Evolutionary conservation across 2,113 vertebrate species (phyloP).

Genomic region (Agapornis roseicollis): DNA sequence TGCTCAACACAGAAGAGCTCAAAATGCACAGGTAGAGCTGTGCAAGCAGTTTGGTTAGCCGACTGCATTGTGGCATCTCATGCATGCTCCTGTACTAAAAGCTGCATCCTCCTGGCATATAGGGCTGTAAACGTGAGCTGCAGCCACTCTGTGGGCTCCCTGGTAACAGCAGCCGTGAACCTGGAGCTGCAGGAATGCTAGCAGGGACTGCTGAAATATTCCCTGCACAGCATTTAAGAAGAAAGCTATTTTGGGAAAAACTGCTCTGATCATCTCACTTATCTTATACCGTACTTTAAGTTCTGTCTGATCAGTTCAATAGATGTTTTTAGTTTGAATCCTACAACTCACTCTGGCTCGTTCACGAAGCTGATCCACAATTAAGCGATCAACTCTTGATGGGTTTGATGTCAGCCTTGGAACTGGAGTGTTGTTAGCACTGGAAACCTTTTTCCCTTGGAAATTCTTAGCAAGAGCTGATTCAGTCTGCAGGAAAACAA

Average conservation of each 20-base stretch:
- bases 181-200: not conserved
- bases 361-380: constrained; percentile 85
- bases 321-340: not conserved
- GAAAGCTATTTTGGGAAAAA: constrained; percentile 22
- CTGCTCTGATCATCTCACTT: not conserved
- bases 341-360: constrained; percentile 80
- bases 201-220: not conserved
- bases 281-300: not conserved
- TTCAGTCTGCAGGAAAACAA: constrained; percentile 77
- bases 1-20: not conserved
- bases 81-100: not conserved
- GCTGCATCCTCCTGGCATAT: not conserved
- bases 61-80: not conserved
- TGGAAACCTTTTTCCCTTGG: constrained; percentile 80
- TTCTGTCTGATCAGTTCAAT: not conserved
- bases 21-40: not conserved
- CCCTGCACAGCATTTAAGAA: not conserved
- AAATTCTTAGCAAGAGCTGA: constrained; percentile 79
- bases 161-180: not conserved
- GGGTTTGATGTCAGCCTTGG: constrained; percentile 81
- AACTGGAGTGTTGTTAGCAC: constrained; percentile 78
- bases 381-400: constrained; percentile 83
- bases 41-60: not conserved
- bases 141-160: not conserved
- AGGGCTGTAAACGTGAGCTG: not conserved